Evolutionary conservation across 35 echinoderm and acorn worm genomes (phyloP).

Genomic region (Eucidaris tribuloides): DNA sequence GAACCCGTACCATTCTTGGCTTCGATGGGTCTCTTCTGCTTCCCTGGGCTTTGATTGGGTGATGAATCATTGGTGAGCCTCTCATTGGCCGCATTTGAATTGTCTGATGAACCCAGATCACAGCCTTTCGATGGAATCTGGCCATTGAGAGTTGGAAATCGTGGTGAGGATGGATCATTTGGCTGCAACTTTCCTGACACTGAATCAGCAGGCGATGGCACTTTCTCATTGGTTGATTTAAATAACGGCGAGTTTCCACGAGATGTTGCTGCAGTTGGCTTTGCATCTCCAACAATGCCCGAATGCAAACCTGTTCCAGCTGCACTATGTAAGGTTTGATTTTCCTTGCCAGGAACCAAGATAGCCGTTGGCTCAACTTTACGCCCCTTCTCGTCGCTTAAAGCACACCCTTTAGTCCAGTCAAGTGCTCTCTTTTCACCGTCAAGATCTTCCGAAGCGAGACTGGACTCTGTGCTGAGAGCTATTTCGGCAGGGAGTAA

Average conservation of each 20-base stretch:
- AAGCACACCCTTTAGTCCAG: slow-evolving; percentile 42
- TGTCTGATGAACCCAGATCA: neutral
- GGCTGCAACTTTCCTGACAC: neutral
- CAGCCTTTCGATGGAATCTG: neutral
- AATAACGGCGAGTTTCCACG: too few relatives aligned
- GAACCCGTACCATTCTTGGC: slow-evolving; percentile 17
- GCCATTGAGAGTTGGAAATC: neutral
- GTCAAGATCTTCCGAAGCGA: neutral
- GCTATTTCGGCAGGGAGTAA: neutral
- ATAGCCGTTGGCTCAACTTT: slow-evolving; percentile 17
- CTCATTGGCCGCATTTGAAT: neutral
- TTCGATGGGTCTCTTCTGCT: slow-evolving; percentile 12
- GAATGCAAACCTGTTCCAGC: neutral
- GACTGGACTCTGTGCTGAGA: neutral
- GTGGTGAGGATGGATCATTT: neutral
- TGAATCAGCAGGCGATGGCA: neutral
- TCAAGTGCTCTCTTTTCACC: neutral
- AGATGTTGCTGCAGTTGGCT: neutral
- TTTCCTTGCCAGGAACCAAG: slow-evolving; percentile 16
- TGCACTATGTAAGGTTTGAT: neutral
- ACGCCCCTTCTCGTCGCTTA: neutral
- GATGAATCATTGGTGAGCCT: too few relatives aligned
- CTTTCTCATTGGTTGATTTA: too few relatives aligned
- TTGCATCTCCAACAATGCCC: neutral
- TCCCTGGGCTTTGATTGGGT: neutral